A percentile compares a stretch with the other conserved stretches of the same genome.
Evolutionary conservation across 2,888 invertebrate genomes (phyloP).

Genomic region (Timema cristinae): DNA sequence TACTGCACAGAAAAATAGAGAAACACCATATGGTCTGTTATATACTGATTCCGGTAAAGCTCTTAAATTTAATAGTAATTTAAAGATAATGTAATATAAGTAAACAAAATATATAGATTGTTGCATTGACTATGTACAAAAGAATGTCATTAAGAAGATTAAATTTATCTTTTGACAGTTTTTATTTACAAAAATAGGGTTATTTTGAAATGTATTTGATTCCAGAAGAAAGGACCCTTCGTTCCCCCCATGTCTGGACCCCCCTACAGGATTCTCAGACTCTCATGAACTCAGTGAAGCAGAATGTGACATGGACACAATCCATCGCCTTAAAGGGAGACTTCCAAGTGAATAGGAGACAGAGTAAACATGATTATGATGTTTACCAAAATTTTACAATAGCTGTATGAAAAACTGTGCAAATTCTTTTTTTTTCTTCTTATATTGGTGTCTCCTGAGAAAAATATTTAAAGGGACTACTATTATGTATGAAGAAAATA

Average conservation of each 20-base stretch:
- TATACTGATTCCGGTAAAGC: not conserved
- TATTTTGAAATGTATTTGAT: constrained; percentile 13
- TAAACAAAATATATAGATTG: too few species aligned
- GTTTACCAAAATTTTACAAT: constrained; percentile 27
- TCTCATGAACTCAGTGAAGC: constrained; percentile 34
- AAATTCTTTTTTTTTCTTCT: too few species aligned
- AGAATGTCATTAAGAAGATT: too few species aligned
- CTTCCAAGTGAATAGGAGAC: not conserved
- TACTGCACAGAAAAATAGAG: too few species aligned
- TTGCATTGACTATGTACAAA: too few species aligned
- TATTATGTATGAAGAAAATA: too few species aligned
- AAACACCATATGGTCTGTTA: too few species aligned
- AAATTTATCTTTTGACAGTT: too few species aligned
- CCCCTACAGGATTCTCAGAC: constrained; percentile 37
- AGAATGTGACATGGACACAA: constrained; percentile 35
- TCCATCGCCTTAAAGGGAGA: constrained; percentile 8
- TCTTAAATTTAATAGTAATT: not conserved
- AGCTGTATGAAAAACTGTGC: constrained; percentile 21
- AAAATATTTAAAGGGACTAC: too few species aligned
- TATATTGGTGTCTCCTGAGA: too few species aligned
- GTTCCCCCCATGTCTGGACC: constrained; percentile 34
- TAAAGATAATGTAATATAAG: too few species aligned
- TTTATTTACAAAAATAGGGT: too few species aligned
- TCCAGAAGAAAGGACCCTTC: constrained; percentile 31
- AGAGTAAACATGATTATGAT: constrained; percentile 7